Base-by-base conservation (phyloP, 2,888 invertebrate species). In the Pristionchus arcanus region DNA sequence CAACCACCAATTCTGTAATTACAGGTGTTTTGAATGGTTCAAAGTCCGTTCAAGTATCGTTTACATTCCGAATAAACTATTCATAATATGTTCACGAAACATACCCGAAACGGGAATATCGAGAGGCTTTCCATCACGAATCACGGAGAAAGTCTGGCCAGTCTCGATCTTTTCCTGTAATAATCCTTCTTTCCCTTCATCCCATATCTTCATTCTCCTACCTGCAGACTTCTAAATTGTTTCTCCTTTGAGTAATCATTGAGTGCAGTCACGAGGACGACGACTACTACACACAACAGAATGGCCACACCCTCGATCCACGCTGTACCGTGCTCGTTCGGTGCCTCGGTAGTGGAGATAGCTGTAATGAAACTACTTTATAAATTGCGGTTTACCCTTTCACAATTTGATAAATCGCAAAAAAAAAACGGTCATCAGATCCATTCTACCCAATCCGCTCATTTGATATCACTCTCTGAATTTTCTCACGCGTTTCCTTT, bases 141-240 rank as follows among this genome's bases (percentile, higher is more conserved):
- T 98, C 93, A 98, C 98, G 90, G 98, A 97, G 96, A 99, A 99
- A 96, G 98, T 98, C 96, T 99, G 99, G 96, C 99, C 99, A 95
- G 98, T 98, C 96, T 99, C 99, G 96, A 99, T 99, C 90, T 95
- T 94, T 77, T 93, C 94, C 92, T 94, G 93, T 81, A 94, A 90
- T 55, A 89, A 68, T 31, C 66, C 2, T 2, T 28, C 49, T 31
- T 83, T 28, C 19, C 5, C 37, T 28, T 31, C 53, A 19, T 37
- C 34, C 25, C 28, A n/a, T 15, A 11, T 19, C 21, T 85, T 34
- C 21, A 2, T 37, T 13, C 15, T 49, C 53, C n/a, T 13, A 81
- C 81, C 81, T 81, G 81, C 87, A 92, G 86, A 92, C 93, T 93
- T 91, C 96, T 94, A 93, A 96, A 96, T 93, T 96, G 96, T 92